Evolutionary conservation across 2,888 invertebrate genomes (phyloP), one percentile per base, ranked within the genome.

Genomic region (Drosophila colorata): DNA sequence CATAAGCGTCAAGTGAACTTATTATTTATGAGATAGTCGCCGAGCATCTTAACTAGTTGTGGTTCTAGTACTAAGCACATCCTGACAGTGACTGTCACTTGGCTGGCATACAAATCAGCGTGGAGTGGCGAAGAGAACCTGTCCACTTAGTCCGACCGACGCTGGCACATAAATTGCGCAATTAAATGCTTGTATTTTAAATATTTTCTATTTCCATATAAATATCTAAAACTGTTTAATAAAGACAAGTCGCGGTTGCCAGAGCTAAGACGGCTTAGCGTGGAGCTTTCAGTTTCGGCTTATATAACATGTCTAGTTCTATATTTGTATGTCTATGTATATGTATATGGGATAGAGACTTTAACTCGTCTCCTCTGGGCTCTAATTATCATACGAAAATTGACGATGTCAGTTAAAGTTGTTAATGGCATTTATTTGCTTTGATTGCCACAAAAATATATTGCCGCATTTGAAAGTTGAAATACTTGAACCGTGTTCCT

Each of bases 401-500:
- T 72, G 74, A 69, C 74, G 72, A 72, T 63, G 63, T 76, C 40
- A 71, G 76, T 63, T 59, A 47, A 55, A 70, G 67, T 64, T 67
- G 66, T 46, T 80, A 61, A 83, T 80, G 76, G 63, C 67, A 79
- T 78, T 77, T 57, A 53, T 65, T 80, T 53, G 49, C 47, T 67
- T 55, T 64, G 72, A 56, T 69, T 43, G 65, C 72, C 43, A 63
- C 8, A 28, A 28, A 31, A 13, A 31, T 31, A 31, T 60, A 68
- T 63, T 64, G 48, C 8, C 28, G 28, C 71, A 78, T 85, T 89
- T 81, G 89, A 87, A 90, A 87, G 87, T 90, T 88, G 87, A 90
- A 88, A 87, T 84, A 88, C 90, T 87, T 87, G 89, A 88, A 75
- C 60, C 37, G 46, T 56, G 47, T 69, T 63, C 44, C 20, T 28